Base-by-base conservation (phyloP, 2,113 vertebrate species). In the Neofelis nebulosa region DNA sequence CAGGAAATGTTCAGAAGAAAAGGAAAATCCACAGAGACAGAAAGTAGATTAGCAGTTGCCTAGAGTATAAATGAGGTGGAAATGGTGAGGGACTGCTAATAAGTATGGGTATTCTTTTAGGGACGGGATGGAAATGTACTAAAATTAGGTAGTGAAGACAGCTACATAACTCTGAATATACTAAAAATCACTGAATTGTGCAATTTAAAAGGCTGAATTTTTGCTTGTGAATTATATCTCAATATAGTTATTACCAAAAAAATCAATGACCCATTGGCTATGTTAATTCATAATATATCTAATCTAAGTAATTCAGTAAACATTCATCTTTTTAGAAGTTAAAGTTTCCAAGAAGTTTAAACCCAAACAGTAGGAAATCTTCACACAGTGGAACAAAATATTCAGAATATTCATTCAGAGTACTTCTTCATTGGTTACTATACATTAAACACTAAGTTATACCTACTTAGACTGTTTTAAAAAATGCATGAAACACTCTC, bases 371-470 rank as follows among this genome's bases (percentile, higher is more conserved):
- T 66, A 48, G 29, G 13, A 69, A 96, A 61, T 52, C 25, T 78
- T 87, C 68, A 38, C 27, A 79, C 27, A 84, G 66, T 55, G 4
- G 33, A 95, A 80, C 9, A 94, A 95, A 80, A 65, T 63, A 82
- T 92, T 91, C 38, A 84, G 29, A 91, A 91, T 76, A 89, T 29
- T 36, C n/a, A 82, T 93, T 81, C 41, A 63, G 41, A 86, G 29
- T 65, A 82, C 73, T 73, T 78, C 10, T 61, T 93, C 63, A 50
- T 52, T 90, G 89, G 23, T 65, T 91, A 73, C 27, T 83, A 36
- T 25, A 29, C 80, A 93, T 65, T 71, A 93, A 29, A 83, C 19
- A 92, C 25, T 61, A 21, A 96, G 90, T 96, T 93, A 94, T n/a
- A 83, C 4, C 18, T 84, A 66, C 12, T n/a, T 61, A 69, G 48